Percentiles rank a stretch among this genome's conserved stretches.
phyloP scores from a whole-genome alignment of 2,888 invertebrate species.

The Steinernema hermaphroditum region DNA sequence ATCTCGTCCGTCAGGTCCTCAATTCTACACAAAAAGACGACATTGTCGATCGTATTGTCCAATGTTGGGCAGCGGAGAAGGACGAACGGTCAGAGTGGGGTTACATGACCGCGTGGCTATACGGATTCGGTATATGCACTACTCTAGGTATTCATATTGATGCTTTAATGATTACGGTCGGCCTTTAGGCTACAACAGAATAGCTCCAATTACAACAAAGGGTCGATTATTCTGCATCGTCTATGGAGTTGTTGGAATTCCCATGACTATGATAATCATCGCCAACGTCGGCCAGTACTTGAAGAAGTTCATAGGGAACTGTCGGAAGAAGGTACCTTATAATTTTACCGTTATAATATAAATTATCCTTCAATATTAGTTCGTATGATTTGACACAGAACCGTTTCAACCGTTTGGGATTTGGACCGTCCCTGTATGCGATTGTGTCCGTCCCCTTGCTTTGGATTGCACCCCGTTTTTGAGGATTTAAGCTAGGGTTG shows the following conservation, averaged over 20 bases:
- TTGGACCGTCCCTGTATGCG: not conserved
- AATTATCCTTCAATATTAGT: too few species aligned
- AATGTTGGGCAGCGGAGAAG: not conserved
- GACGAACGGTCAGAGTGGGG: not conserved
- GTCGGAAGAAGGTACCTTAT: not conserved
- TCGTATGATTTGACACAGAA: too few species aligned
- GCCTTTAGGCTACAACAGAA: not conserved
- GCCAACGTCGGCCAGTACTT: not conserved
- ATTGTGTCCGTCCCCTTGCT: too few species aligned
- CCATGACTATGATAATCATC: not conserved
- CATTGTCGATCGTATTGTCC: not conserved
- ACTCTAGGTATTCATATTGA: not conserved
- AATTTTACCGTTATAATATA: too few species aligned
- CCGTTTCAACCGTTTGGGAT: too few species aligned
- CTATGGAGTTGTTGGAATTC: slow-evolving; percentile 32
- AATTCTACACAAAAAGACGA: not conserved
- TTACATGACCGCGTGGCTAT: not conserved
- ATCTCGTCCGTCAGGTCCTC: not conserved
- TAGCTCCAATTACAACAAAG: not conserved
- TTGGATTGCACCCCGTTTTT: too few species aligned
- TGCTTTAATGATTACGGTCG: not conserved
- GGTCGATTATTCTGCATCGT: not conserved
- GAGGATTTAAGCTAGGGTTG: too few species aligned
- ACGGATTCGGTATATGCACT: not conserved
- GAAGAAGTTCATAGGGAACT: not conserved